phyloP scores from a whole-genome alignment of 1,140 invertebrate species.

The Rhopalosiphum padi region DNA sequence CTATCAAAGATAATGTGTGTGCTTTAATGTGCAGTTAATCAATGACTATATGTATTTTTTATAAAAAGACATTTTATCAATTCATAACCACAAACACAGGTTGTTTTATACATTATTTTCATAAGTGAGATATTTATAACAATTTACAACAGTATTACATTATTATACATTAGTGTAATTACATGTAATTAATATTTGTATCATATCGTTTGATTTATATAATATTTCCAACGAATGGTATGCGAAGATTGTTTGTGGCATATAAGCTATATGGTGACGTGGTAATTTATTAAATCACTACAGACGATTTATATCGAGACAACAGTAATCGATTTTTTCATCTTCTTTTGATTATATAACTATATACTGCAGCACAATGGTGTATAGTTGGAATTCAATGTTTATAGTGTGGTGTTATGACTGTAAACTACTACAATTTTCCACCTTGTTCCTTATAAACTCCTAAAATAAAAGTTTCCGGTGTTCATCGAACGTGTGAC shows the following conservation, averaged over 20 bases:
- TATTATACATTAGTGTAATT: not conserved
- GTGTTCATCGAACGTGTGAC: conserved; percentile 40
- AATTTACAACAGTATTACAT: not conserved
- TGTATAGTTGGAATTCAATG: not conserved
- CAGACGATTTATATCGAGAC: not conserved
- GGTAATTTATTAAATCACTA: not conserved
- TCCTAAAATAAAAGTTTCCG: conserved; percentile 15
- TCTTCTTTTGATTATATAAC: not conserved
- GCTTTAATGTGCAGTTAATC: not conserved
- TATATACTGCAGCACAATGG: not conserved
- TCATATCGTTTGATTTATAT: not conserved
- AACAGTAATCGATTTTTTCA: not conserved
- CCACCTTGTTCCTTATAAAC: not conserved
- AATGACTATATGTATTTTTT: not conserved
- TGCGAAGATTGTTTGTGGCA: not conserved
- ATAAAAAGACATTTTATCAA: not conserved
- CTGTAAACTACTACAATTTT: not conserved
- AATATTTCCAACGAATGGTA: not conserved
- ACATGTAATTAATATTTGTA: not conserved
- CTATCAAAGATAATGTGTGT: not conserved
- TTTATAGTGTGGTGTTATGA: not conserved
- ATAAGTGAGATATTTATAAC: not conserved
- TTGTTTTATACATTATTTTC: not conserved
- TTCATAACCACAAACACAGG: not conserved
- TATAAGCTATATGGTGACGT: not conserved